Evolutionary conservation across 2,113 vertebrate species (phyloP), one percentile per base, ranked within the genome.

Genomic region (western clawed frog (Xenopus tropicalis)): DNA sequence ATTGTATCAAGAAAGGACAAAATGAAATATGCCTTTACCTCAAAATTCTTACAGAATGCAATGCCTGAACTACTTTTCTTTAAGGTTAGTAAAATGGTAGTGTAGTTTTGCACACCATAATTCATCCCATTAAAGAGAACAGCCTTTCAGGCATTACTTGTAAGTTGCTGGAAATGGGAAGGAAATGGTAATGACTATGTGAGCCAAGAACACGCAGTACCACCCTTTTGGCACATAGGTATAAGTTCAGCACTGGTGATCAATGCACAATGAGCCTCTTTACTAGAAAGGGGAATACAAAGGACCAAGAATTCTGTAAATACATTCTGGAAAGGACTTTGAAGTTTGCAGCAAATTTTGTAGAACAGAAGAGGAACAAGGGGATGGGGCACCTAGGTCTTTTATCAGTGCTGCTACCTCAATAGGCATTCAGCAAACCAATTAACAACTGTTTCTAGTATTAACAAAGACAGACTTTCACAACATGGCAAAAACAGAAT

Each of bases 111-210:
- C 51, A 77, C 69, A 68, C 16, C 69, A 73, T 82, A 83, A 80
- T 85, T 84, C 78, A 74, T 72, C 78, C 64, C 78, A 9, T 82
- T 84, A 76, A 66, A 63, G 80, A 65, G 77, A 81, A 42, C 12
- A 64, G 65, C 66, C 72, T 81, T 85, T 86, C 66, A 75, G 21
- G 72, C 61, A 71, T 79, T 84, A 63, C 61, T 80, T 85, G 70
- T 67, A 81, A 69, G 72, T 11, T 0, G 9, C 73, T 83, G 76
- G 76, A 82, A 78, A 78, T 80, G 87, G 72, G 84, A 80, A 75
- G 52, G 29, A 83, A 77, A 61, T 9, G 8, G 72, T 54, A 68
- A 52, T 68, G 63, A 74, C 48, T 42, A 51, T 80, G 48, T 7
- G 61, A 76, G 79, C 68, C 64, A 66, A 77, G 62, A 61, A 68